Percentiles rank a stretch among this genome's conserved stretches.
phyloP scores from a whole-genome alignment of 2,888 invertebrate species.

The Pachliopta kotzebuea region DNA sequence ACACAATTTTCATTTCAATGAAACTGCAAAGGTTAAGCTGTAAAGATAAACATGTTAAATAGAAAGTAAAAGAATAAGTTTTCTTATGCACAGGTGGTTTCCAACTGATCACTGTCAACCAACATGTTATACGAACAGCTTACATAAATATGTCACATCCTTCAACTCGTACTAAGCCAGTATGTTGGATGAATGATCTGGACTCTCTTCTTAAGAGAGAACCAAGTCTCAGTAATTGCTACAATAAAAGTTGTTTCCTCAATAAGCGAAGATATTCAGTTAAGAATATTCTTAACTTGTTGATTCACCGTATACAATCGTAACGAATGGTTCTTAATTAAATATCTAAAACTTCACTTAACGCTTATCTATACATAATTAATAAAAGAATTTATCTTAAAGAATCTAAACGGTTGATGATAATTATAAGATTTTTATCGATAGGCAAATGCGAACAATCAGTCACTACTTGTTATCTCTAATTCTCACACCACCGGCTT shows the following conservation, averaged over 20 bases:
- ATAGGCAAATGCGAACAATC: constrained; percentile 40
- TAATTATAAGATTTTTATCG: constrained; percentile 25
- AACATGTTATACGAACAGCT: too few relatives aligned
- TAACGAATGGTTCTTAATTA: constrained; percentile 11
- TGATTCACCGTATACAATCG: neutral
- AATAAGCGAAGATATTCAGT: too few relatives aligned
- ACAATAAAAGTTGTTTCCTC: too few relatives aligned
- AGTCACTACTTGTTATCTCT: constrained; percentile 51
- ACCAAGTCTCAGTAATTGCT: too few relatives aligned
- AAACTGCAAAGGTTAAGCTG: neutral
- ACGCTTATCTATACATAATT: constrained; percentile 21
- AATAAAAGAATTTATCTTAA: constrained; percentile 27
- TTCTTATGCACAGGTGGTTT: too few relatives aligned
- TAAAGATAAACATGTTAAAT: too few relatives aligned
- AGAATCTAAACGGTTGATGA: constrained; percentile 20
- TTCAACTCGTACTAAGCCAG: too few relatives aligned
- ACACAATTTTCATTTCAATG: neutral
- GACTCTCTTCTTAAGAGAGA: too few relatives aligned
- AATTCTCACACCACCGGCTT: constrained; percentile 52
- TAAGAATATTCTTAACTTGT: neutral
- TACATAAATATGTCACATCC: too few relatives aligned
- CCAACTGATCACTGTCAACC: too few relatives aligned
- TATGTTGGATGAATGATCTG: too few relatives aligned
- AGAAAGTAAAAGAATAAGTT: too few relatives aligned
- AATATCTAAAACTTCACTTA: constrained; percentile 16